A percentile compares a stretch with the other conserved stretches of the same genome.
Conservation (phyloP, 2,113 vertebrate species). For the Sapajus apella region DNA sequence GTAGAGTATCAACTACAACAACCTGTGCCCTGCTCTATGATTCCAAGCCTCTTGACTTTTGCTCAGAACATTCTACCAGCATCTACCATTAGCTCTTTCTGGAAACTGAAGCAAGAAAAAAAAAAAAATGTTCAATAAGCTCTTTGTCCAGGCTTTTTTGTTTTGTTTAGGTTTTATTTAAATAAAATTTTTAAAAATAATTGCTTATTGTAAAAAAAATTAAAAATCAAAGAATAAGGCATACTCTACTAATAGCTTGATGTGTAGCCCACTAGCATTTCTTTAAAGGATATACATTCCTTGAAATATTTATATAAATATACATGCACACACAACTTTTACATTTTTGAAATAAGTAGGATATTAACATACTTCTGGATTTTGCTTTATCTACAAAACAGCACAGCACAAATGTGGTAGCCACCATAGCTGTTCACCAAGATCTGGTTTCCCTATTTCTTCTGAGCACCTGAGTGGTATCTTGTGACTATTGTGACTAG, state of each 20-base stretch:
- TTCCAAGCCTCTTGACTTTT: conserved; percentile 41
- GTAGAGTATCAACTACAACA: not conserved
- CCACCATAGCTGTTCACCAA: not conserved
- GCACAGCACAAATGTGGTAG: not conserved
- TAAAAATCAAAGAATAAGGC: conserved; percentile 1
- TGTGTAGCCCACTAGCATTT: not conserved
- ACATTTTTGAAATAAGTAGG: not conserved
- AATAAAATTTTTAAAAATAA: not conserved
- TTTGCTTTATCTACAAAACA: conserved; percentile 47
- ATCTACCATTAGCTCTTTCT: conserved; percentile 50
- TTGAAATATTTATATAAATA: conserved; percentile 53
- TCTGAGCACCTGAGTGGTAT: not conserved
- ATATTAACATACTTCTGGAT: conserved; percentile 39
- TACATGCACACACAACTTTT: not conserved
- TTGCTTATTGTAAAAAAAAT: not conserved
- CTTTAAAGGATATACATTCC: conserved; percentile 35
- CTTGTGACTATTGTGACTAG: not conserved
- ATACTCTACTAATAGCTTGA: not conserved
- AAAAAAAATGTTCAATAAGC: conserved; percentile 26
- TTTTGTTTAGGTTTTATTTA: conserved; percentile 19
- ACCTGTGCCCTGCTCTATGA: not conserved
- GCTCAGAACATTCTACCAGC: conserved; percentile 13
- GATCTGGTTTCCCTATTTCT: conserved; percentile 34
- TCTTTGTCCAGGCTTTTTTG: not conserved
- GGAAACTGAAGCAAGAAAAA: conserved; percentile 53